A percentile compares a stretch with the other conserved stretches of the same genome.
These are phyloP conservation scores for Heliconius erato DNA, from an alignment of 2,888 invertebrate genomes.

Conservation along the genomic window DNA sequence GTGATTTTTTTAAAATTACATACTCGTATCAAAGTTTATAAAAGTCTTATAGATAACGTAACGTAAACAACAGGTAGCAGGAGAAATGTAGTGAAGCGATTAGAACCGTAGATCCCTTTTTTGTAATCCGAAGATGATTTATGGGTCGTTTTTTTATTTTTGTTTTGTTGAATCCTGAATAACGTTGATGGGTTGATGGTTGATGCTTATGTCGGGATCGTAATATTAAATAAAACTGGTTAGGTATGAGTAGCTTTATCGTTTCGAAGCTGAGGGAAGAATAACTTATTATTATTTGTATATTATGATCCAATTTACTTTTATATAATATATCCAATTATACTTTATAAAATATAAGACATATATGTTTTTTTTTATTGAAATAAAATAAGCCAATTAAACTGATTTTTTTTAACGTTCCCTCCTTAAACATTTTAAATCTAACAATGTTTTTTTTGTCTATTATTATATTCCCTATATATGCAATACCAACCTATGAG, in stretches of 20 bases:
- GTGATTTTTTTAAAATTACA: background rate
- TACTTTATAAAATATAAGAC: too few species aligned
- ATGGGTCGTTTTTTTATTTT: constrained; percentile 46
- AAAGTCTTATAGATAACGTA: constrained; percentile 45
- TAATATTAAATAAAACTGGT: constrained; percentile 14
- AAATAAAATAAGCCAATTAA: too few species aligned
- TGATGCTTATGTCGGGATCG: constrained; percentile 25
- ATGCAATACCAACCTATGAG: background rate
- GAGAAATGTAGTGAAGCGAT: constrained; percentile 70
- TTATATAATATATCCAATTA: too few species aligned
- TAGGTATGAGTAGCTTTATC: constrained; percentile 17
- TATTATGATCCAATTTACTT: too few species aligned
- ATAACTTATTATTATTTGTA: background rate
- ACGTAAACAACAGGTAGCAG: constrained; percentile 69
- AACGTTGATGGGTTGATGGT: constrained; percentile 40
- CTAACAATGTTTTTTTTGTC: background rate
- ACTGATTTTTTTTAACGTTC: too few species aligned
- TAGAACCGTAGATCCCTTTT: constrained; percentile 58
- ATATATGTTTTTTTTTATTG: too few species aligned
- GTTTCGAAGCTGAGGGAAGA: background rate
- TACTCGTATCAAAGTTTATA: background rate
- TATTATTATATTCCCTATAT: background rate
- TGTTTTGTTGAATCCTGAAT: constrained; percentile 47
- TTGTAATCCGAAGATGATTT: constrained; percentile 54
- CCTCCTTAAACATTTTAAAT: background rate